These are phyloP conservation scores for Cryptotermes secundus DNA, from an alignment of 1,140 invertebrate species.

Conservation along the genomic window DNA sequence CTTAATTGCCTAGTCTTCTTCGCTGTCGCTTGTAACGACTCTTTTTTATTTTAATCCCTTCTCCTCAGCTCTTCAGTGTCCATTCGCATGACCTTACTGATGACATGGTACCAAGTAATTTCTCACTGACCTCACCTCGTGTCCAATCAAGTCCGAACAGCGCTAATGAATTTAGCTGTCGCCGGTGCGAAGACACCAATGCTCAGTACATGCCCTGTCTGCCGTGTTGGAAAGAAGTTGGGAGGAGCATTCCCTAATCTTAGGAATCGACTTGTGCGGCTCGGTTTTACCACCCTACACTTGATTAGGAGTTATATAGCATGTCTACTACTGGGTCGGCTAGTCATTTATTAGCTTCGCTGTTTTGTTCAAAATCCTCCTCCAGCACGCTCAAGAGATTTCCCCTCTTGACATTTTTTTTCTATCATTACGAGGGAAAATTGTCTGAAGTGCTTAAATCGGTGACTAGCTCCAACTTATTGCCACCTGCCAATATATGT, in stretches of 20 bases:
- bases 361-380: constrained; percentile 4
- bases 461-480: neutral
- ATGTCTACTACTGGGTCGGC: neutral
- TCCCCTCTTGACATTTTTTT: neutral
- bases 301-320: constrained; percentile 26
- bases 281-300: constrained; percentile 22
- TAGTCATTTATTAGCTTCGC: constrained; percentile 26
- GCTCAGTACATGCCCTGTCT: neutral
- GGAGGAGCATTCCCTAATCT: constrained; percentile 9
- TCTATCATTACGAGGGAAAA: neutral
- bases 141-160: constrained; percentile 22
- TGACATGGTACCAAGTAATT: neutral
- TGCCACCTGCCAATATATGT: neutral
- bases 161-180: constrained; percentile 24
- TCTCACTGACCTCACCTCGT: neutral
- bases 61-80: neutral
- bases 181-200: constrained; percentile 3
- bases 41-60: too few species aligned
- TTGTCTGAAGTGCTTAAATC: neutral
- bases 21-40: too few species aligned
- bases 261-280: constrained; percentile 21
- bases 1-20: too few species aligned
- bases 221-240: neutral
- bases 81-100: neutral
- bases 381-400: neutral